Evolutionary conservation across 2,888 invertebrate species (phyloP).

Genomic region (Ypsolopha sequella): DNA sequence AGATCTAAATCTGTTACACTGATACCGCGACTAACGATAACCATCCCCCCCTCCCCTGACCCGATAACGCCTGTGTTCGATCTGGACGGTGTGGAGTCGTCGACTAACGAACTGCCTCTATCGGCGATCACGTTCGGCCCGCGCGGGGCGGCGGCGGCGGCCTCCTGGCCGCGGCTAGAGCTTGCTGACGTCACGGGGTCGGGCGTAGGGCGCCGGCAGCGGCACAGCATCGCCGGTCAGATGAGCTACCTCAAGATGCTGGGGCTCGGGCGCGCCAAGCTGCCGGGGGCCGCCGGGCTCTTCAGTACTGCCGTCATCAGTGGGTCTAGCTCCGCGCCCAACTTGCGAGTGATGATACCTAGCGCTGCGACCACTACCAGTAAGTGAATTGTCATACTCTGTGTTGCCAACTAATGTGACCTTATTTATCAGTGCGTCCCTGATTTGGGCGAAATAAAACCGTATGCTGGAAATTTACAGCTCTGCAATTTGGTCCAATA

Average conservation of each 20-base stretch:
- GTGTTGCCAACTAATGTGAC: too few species aligned
- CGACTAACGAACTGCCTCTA: conserved; percentile 78
- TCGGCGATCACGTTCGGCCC: conserved; percentile 68
- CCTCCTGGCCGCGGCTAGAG: conserved; percentile 29
- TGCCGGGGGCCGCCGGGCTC: conserved; percentile 83
- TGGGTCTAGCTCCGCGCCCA: conserved; percentile 93
- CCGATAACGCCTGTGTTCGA: conserved; percentile 44
- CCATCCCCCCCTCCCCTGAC: conserved; percentile 34
- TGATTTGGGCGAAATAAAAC: too few species aligned
- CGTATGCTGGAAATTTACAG: background rate
- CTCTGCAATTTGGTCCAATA: background rate
- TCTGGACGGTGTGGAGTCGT: conserved; percentile 65
- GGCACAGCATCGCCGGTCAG: conserved; percentile 96
- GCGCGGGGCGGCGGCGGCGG: conserved; percentile 28
- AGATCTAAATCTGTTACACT: background rate
- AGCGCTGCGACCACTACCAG: conserved; percentile 80
- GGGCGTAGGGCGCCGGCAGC: conserved; percentile 84
- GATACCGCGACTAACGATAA: conserved; percentile 19
- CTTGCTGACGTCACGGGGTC: conserved; percentile 33
- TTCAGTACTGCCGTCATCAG: conserved; percentile 98
- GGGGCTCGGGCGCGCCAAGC: conserved; percentile 75
- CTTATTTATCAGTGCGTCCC: too few species aligned
- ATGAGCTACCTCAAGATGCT: conserved; percentile 94
- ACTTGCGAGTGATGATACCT: conserved; percentile 90
- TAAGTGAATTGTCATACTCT: conserved; percentile 44